A percentile compares a stretch with the other conserved stretches of the same genome.
phyloP scores from a whole-genome alignment of 2,113 vertebrate species.

The Microtus oregoni region DNA sequence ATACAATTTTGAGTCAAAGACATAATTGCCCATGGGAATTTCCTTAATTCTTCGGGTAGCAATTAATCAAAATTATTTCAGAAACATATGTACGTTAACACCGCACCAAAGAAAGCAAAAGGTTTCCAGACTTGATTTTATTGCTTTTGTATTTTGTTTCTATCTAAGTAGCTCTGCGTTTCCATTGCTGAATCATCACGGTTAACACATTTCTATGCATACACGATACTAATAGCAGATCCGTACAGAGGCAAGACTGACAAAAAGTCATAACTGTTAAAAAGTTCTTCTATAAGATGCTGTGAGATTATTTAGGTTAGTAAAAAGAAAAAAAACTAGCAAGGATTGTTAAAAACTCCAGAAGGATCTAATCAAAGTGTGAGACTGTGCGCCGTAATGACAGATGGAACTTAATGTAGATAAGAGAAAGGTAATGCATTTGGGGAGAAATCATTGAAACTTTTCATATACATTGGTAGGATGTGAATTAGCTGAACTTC shows the following conservation, averaged over 20 bases:
- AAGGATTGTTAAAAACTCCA: slow-evolving; percentile 79
- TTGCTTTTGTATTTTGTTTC: slow-evolving; percentile 35
- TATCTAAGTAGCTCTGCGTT: slow-evolving; percentile 44
- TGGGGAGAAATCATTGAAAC: slow-evolving; percentile 82
- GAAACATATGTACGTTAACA: slow-evolving; percentile 23
- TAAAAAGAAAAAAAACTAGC: slow-evolving; percentile 73
- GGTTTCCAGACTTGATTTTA: slow-evolving; percentile 61
- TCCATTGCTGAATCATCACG: slow-evolving; percentile 49
- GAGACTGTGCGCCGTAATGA: slow-evolving; percentile 80
- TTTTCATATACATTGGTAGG: slow-evolving; percentile 81
- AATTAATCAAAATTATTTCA: slow-evolving; percentile 55
- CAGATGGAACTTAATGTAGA: slow-evolving; percentile 84
- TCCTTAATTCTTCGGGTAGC: background rate
- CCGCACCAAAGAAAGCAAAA: slow-evolving; percentile 12
- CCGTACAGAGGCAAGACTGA: slow-evolving; percentile 66
- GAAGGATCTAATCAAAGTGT: slow-evolving; percentile 82
- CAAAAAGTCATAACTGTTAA: slow-evolving; percentile 80
- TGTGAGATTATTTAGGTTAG: slow-evolving; percentile 79
- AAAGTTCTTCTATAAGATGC: slow-evolving; percentile 78
- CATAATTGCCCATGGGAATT: background rate
- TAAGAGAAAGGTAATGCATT: slow-evolving; percentile 84
- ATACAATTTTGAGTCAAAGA: background rate
- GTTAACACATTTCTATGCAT: slow-evolving; percentile 60
- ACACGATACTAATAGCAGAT: slow-evolving; percentile 69
- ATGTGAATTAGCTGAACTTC: slow-evolving; percentile 82